Percentiles rank a stretch among this genome's conserved stretches.
phyloP scores from a whole-genome alignment of 2,888 invertebrate species.

The Drosophila barbarae region DNA sequence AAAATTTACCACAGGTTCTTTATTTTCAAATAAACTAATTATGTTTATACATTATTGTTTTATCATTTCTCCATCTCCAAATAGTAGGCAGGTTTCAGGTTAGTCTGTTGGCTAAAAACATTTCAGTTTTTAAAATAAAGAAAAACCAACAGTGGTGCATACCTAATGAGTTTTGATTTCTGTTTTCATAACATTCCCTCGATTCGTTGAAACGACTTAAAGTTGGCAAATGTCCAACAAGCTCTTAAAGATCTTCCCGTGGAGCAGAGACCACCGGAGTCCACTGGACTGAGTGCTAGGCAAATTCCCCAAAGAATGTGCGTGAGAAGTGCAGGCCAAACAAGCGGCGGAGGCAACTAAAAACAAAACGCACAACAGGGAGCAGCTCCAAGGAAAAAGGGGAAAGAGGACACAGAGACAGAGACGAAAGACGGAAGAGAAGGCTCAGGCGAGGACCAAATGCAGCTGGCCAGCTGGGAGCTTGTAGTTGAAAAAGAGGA shows the following conservation, averaged over 20 bases:
- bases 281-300: slow-evolving; percentile 44
- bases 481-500: slow-evolving; percentile 13
- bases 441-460: slow-evolving; percentile 16
- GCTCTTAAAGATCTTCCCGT: slow-evolving; percentile 32
- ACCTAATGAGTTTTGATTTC: neutral
- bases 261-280: slow-evolving; percentile 3
- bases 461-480: slow-evolving; percentile 32
- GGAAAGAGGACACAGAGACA: neutral
- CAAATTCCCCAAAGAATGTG: slow-evolving; percentile 58
- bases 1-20: too few relatives aligned
- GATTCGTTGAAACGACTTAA: slow-evolving; percentile 14
- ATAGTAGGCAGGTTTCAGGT: too few relatives aligned
- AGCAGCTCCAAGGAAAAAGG: slow-evolving; percentile 27
- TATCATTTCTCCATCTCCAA: too few relatives aligned
- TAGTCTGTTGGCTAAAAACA: too few relatives aligned
- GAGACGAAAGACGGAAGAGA: neutral
- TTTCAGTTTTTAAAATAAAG: neutral
- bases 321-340: slow-evolving; percentile 67
- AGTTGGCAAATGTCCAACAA: slow-evolving; percentile 12
- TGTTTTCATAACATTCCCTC: neutral
- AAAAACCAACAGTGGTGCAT: neutral
- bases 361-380: slow-evolving; percentile 65
- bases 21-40: too few relatives aligned
- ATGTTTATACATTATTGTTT: too few relatives aligned
- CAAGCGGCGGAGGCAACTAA: slow-evolving; percentile 47